Conservation (phyloP, 2,888 invertebrate species). For the Rhorus exstirpatorius region DNA sequence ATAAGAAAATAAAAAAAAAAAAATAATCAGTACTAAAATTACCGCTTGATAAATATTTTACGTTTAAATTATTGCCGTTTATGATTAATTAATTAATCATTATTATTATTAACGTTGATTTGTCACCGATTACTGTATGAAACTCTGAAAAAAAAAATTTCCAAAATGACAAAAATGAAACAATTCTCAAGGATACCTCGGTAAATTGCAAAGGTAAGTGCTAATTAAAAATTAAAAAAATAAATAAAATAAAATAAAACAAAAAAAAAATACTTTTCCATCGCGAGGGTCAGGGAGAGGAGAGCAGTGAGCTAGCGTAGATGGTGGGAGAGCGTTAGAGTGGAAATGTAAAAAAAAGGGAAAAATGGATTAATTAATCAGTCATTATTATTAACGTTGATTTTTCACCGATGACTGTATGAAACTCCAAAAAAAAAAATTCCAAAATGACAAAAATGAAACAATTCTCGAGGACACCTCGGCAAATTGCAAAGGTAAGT, state of each 20-base stretch:
- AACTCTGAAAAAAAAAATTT: too few species aligned
- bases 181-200: constrained; percentile 6
- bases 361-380: background rate
- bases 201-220: constrained; percentile 63
- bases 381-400: background rate
- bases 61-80: too few species aligned
- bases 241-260: too few species aligned
- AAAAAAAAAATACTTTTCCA: constrained; percentile 2
- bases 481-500: constrained; percentile 61
- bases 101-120: background rate
- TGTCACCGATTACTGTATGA: too few species aligned
- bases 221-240: too few species aligned
- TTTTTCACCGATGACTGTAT: too few species aligned
- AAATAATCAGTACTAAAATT: too few species aligned
- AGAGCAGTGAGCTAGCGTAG: background rate
- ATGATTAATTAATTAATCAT: background rate
- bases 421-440: too few species aligned
- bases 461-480: constrained; percentile 8
- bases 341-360: constrained; percentile 41
- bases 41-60: too few species aligned
- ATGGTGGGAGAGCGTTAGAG: constrained; percentile 29
- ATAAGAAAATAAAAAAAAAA: too few species aligned
- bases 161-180: constrained; percentile 4
- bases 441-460: too few species aligned
- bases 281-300: background rate